Percentiles rank a stretch among this genome's conserved stretches.
phyloP scores from a whole-genome alignment of 2,113 vertebrate species.

The Pagrus major region DNA sequence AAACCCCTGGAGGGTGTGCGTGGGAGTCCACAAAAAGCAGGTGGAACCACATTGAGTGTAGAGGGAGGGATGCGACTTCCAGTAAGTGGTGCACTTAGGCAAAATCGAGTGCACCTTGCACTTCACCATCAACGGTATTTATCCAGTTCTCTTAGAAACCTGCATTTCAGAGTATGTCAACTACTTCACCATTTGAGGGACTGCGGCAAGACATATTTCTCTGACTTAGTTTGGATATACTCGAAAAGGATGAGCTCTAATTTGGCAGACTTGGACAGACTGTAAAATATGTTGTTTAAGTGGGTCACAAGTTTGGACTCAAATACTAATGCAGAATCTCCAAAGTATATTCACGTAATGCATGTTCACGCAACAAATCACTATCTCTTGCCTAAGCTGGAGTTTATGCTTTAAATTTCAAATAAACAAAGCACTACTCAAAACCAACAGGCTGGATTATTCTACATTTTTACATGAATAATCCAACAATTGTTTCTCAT shows the following conservation, averaged over 20 bases:
- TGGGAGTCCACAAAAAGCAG: constrained; percentile 30
- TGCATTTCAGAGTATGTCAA: constrained; percentile 9
- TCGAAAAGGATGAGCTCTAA: constrained; percentile 2
- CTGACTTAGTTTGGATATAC: neutral
- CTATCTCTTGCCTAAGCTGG: neutral
- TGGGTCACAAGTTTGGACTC: constrained; percentile 27
- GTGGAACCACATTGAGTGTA: neutral
- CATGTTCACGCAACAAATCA: constrained; percentile 14
- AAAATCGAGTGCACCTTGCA: constrained; percentile 35
- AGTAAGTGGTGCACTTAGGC: constrained; percentile 48
- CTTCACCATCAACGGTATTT: constrained; percentile 13
- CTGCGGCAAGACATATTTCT: constrained; percentile 7
- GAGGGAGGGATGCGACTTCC: constrained; percentile 34
- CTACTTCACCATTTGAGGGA: neutral
- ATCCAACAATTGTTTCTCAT: constrained; percentile 45
- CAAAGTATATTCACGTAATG: constrained; percentile 9
- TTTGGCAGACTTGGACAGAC: constrained; percentile 16
- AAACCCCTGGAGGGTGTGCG: constrained; percentile 34
- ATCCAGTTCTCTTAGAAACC: constrained; percentile 29
- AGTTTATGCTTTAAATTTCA: constrained; percentile 14
- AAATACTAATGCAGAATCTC: constrained; percentile 28
- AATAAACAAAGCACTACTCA: constrained; percentile 22
- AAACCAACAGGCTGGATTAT: constrained; percentile 44
- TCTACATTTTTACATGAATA: constrained; percentile 26
- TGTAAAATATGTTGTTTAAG: constrained; percentile 18